A percentile compares a stretch with the other conserved stretches of the same genome.
Conservation (phyloP, 2,888 invertebrate species). For the Eupithecia pulchellata region DNA sequence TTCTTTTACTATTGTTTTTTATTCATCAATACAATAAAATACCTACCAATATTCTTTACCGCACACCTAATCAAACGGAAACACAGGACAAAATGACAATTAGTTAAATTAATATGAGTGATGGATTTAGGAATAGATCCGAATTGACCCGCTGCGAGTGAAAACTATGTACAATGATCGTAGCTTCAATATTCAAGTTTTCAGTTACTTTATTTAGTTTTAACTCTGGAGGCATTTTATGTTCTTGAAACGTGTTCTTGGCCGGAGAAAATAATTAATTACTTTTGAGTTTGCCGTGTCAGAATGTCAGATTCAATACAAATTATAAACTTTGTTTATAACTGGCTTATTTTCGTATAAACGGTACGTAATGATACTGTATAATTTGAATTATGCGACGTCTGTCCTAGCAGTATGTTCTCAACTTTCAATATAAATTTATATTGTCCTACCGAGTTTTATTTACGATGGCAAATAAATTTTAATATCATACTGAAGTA, state of each 20-base stretch:
- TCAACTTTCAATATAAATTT: conserved; percentile 49
- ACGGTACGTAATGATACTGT: conserved; percentile 15
- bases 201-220: background rate
- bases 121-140: no score
- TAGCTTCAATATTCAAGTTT: no score
- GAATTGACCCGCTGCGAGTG: no score
- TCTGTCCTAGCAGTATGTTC: conserved; percentile 36
- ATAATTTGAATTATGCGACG: conserved; percentile 38
- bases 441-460: conserved; percentile 49
- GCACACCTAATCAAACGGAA: no score
- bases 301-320: conserved; percentile 7
- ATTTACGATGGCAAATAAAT: conserved; percentile 53
- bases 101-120: no score
- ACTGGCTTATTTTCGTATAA: conserved; percentile 3
- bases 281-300: background rate
- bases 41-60: no score
- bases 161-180: no score
- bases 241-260: background rate
- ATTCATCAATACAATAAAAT: no score
- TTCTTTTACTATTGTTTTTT: no score
- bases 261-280: conserved; percentile 3
- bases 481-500: conserved; percentile 45
- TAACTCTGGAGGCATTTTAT: background rate
- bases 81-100: no score
- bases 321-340: conserved; percentile 41